A percentile compares a stretch with the other conserved stretches of the same genome.
Conservation (phyloP, 2,888 invertebrate species). For the Caenorhabditis zanzibari region DNA sequence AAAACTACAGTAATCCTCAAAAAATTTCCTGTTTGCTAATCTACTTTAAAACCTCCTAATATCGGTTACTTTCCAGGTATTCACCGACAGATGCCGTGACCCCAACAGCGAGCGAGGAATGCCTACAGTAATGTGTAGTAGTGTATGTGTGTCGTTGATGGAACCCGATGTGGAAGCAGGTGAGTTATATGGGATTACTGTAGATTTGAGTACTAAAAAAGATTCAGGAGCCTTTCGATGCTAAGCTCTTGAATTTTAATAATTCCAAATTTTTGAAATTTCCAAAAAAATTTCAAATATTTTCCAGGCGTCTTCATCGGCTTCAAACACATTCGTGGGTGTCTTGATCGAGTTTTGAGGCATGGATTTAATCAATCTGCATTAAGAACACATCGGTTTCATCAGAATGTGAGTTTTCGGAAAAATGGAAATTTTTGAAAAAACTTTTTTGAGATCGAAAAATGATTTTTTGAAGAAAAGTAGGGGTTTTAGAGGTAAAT, state of each 20-base stretch:
- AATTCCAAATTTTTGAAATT: neutral
- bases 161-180: slow-evolving; percentile 83
- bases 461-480: no score
- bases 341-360: slow-evolving; percentile 80
- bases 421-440: neutral
- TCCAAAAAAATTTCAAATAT: neutral
- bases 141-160: slow-evolving; percentile 78
- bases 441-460: neutral
- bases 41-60: no score
- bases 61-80: slow-evolving; percentile 77
- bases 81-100: slow-evolving; percentile 81
- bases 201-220: no score
- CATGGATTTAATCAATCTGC: slow-evolving; percentile 83
- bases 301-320: slow-evolving; percentile 82
- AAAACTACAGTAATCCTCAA: neutral
- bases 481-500: no score
- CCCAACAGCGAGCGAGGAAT: slow-evolving; percentile 77
- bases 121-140: slow-evolving; percentile 78
- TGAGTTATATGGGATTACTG: slow-evolving; percentile 39
- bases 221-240: no score
- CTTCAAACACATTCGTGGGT: slow-evolving; percentile 83
- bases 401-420: slow-evolving; percentile 72
- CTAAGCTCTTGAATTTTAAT: no score
- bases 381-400: slow-evolving; percentile 81
- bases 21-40: neutral